A percentile compares a stretch with the other conserved stretches of the same genome.
These are phyloP conservation scores for Danio kyathit DNA, from an alignment of 2,797 vertebrate genomes.

Conservation along the genomic window DNA sequence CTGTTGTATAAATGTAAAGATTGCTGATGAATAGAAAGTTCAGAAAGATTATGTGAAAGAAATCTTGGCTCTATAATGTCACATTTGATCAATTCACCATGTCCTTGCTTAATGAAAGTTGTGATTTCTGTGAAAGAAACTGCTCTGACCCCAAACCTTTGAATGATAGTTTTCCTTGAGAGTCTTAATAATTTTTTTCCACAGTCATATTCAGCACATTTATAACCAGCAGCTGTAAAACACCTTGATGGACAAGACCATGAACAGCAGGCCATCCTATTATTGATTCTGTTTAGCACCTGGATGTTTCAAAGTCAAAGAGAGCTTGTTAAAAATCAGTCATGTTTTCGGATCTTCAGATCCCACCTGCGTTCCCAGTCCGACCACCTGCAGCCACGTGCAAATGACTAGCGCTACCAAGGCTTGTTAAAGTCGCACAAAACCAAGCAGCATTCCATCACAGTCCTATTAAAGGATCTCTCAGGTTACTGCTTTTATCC, in stretches of 20 bases:
- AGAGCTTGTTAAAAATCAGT: constrained; percentile 25
- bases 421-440: constrained; percentile 6
- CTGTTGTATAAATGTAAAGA: too few relatives aligned
- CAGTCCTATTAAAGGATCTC: constrained; percentile 21
- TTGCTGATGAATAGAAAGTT: not conserved
- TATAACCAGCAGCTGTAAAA: not conserved
- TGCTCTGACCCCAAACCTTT: not conserved
- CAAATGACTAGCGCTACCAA: constrained; percentile 2
- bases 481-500: constrained; percentile 1
- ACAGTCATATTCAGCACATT: not conserved
- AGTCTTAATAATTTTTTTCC: not conserved
- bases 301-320: constrained; percentile 3
- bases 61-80: too few relatives aligned
- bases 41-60: not conserved
- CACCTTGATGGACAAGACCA: constrained; percentile 4
- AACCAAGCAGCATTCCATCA: constrained; percentile 13
- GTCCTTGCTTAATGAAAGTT: not conserved
- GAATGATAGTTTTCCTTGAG: not conserved
- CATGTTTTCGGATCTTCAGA: constrained; percentile 3
- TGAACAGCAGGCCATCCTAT: constrained; percentile 4
- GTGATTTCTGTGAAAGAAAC: not conserved
- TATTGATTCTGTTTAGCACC: constrained; percentile 19
- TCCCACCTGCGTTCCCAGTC: constrained; percentile 7
- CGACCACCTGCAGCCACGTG: constrained; percentile 13
- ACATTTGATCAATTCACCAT: not conserved